A percentile compares a stretch with the other conserved stretches of the same genome.
Conservation (phyloP, 1,140 invertebrate species). For the Chymomyza costata region DNA sequence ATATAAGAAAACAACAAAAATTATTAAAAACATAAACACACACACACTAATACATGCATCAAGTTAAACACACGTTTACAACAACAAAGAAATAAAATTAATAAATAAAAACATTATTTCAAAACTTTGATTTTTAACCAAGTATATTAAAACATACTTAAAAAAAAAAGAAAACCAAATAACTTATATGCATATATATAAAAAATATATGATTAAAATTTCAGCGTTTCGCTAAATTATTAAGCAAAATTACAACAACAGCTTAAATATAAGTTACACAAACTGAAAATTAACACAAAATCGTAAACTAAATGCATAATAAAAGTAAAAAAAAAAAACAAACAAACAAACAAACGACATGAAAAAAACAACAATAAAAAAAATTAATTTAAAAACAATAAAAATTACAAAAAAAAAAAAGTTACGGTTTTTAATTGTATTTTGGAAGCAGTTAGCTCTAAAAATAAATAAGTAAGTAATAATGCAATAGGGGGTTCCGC, state of each 20-base stretch:
- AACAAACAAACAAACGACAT: slow-evolving; percentile 40
- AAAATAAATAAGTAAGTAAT: too few species aligned
- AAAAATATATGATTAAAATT: slow-evolving; percentile 40
- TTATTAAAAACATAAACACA: slow-evolving; percentile 1
- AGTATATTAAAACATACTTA: slow-evolving; percentile 11
- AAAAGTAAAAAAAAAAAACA: slow-evolving; percentile 19
- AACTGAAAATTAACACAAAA: slow-evolving; percentile 16
- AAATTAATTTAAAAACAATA: slow-evolving; percentile 63
- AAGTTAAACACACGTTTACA: slow-evolving; percentile 11
- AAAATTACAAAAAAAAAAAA: slow-evolving; percentile 65
- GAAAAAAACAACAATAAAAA: slow-evolving; percentile 45
- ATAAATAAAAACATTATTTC: too few species aligned
- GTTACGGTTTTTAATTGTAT: not conserved
- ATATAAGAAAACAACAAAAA: slow-evolving; percentile 28
- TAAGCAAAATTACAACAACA: slow-evolving; percentile 22
- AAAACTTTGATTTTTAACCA: slow-evolving; percentile 39
- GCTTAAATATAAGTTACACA: slow-evolving; percentile 38
- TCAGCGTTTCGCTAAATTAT: slow-evolving; percentile 58
- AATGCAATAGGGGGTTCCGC: too few species aligned
- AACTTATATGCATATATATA: slow-evolving; percentile 16
- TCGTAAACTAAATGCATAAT: slow-evolving; percentile 49
- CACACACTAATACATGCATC: slow-evolving; percentile 23
- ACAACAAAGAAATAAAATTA: too few species aligned
- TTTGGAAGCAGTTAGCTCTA: too few species aligned
- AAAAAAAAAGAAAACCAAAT: slow-evolving; percentile 9